Base-by-base conservation (phyloP, 2,888 invertebrate species). In the Tenthredo amoena region DNA sequence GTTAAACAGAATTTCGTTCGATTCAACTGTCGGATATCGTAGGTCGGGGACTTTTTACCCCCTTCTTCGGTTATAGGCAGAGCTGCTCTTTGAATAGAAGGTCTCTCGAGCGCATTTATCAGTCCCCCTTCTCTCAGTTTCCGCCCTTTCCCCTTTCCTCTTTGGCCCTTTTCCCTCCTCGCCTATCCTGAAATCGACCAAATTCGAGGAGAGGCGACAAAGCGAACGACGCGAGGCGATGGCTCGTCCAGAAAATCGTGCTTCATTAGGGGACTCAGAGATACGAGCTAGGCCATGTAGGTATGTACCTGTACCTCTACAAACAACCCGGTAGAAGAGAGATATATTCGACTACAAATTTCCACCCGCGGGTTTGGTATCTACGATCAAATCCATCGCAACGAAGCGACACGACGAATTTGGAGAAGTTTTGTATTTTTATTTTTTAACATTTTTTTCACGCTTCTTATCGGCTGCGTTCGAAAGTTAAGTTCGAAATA, bases 211-310 rank as follows among this genome's bases (percentile, higher is more conserved):
- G 47, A 77, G 50, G 31, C 55, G 55, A 77, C 77, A 50, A 21
- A 55, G 12, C 31, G 34, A n/a, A n/a, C 47, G n/a, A 26, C 40
- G 15, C 21, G n/a, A 26, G 43, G 26, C 21, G 9, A 55, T 79
- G 34, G 79, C 21, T 79, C 58, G 37, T 34, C 79, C 55, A 37
- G 50, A 79, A 79, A 81, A 81, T 81, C 81, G 81, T 58, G 81
- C 81, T 81, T 81, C 81, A 81, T 81, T 81, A 81, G 62, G 40
- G 62, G 40, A 81, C n/a, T 62, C 81, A 15, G 58, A 81, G 72
- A 21, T 74, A 74, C 40, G 72, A 43, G 21, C 43, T 26, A 21
- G n/a, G 7, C 40, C 9, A 5, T 55, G 55, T n/a, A 55, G 55
- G 10, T 21, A 40, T 18, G 10, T 21, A 40, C 34, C 55, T 68